Evolutionary conservation across 2,797 vertebrate species (phyloP).

Genomic region (Enteromius trimaculatus): DNA sequence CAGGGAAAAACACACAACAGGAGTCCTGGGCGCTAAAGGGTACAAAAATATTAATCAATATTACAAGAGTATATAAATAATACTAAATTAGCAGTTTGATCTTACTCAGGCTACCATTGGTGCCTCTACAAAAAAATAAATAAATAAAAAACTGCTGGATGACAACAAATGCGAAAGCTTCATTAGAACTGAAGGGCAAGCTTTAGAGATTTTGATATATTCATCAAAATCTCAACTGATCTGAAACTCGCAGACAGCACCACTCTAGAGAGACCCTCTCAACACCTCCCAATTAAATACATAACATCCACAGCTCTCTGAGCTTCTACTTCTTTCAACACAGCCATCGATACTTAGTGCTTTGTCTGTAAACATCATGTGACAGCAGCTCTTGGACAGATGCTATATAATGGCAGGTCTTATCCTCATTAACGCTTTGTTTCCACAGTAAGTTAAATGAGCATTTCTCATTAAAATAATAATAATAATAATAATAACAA

Average conservation of each 20-base stretch:
- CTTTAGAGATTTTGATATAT: conserved; percentile 32
- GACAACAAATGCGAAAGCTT: conserved; percentile 26
- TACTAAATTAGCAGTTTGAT: neutral
- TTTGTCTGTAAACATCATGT: conserved; percentile 41
- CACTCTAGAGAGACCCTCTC: conserved; percentile 45
- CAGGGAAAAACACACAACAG: too few relatives aligned
- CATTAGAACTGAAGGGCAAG: conserved; percentile 49
- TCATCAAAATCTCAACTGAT: conserved; percentile 53
- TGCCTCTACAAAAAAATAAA: neutral
- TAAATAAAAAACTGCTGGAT: neutral
- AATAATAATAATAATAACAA: neutral
- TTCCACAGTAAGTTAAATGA: neutral
- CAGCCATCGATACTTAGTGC: conserved; percentile 37
- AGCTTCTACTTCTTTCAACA: conserved; percentile 46
- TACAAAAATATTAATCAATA: neutral
- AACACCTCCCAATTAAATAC: conserved; percentile 55
- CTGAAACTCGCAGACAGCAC: conserved; percentile 41
- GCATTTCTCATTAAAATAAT: neutral
- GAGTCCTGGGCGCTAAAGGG: too few relatives aligned
- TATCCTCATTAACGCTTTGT: conserved; percentile 48
- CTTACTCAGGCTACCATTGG: neutral
- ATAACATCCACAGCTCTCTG: conserved; percentile 47
- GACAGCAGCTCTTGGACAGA: conserved; percentile 47
- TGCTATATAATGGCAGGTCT: conserved; percentile 32
- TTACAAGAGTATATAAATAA: neutral